A percentile compares a stretch with the other conserved stretches of the same genome.
These are phyloP conservation scores for Aporophyla lueneburgensis DNA, from an alignment of 2,888 invertebrate genomes.

Conservation along the genomic window DNA sequence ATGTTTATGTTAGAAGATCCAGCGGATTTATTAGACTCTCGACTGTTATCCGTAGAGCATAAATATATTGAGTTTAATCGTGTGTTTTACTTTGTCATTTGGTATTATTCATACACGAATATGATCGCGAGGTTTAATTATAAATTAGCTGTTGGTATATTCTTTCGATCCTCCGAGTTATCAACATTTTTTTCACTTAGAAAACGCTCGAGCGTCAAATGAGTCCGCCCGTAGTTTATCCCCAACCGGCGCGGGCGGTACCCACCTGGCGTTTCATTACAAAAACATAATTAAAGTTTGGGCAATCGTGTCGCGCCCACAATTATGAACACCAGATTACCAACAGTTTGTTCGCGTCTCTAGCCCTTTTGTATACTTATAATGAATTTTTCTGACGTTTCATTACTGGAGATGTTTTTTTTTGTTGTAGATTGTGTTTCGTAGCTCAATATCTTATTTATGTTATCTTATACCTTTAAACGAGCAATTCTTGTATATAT, in stretches of 20 bases:
- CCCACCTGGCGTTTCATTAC: slow-evolving; percentile 71
- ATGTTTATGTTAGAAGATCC: slow-evolving; percentile 49
- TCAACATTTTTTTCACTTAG: neutral
- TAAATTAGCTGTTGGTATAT: neutral
- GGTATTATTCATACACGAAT: neutral
- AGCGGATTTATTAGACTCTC: slow-evolving; percentile 10
- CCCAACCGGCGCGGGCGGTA: neutral
- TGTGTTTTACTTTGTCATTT: neutral
- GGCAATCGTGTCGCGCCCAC: slow-evolving; percentile 67
- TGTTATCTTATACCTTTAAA: no score
- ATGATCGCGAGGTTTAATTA: neutral
- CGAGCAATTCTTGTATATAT: no score
- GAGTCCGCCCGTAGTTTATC: slow-evolving; percentile 14
- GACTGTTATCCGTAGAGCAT: neutral
- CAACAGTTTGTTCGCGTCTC: slow-evolving; percentile 37
- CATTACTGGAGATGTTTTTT: slow-evolving; percentile 40
- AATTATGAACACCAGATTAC: slow-evolving; percentile 77
- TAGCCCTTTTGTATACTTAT: slow-evolving; percentile 58
- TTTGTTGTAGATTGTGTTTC: slow-evolving; percentile 16
- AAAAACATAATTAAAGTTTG: slow-evolving; percentile 83
- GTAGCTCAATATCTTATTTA: neutral
- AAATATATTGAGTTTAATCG: neutral
- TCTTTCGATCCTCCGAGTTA: neutral
- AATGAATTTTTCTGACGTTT: slow-evolving; percentile 64
- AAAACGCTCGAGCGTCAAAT: neutral